Evolutionary conservation across 2,797 vertebrate genomes (phyloP), one percentile per base, ranked within the genome.

Genomic region (Tangara arthus): DNA sequence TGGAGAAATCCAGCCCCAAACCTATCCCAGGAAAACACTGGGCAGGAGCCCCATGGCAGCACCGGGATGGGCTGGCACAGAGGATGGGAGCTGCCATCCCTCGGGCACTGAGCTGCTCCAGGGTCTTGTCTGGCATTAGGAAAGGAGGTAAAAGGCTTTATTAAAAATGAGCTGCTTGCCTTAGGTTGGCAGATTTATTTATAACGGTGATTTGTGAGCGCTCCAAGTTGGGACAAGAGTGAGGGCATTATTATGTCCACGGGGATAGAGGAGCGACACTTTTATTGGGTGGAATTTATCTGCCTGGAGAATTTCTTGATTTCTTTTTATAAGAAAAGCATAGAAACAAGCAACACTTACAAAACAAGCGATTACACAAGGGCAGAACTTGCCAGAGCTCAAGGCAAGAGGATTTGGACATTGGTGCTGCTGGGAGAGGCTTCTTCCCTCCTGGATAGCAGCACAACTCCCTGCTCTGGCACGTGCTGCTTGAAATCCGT

Each of bases 61-160:
- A 15, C 21, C 0, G 0, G n/a, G 46, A 28, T 27, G 17, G 0
- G 28, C 49, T 2, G 20, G 89, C 73, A 22, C 21, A 1, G 81
- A 18, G 65, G 37, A 15, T 4, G 3, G 66, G 52, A 50, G 21
- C 37, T 75, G 70, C 79, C 21, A 1, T 26, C 70, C 56, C 64
- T 34, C 0, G 1, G 37, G 39, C 16, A 2, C 24, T 32, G 24
- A 56, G 89, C 78, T 42, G 61, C 52, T 32, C 57, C 0, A 2
- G 46, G 86, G 21, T 2, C 9, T 24, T 30, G 11, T 24, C 66
- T 68, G 78, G 70, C 3, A 0, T 93, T 82, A 26, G 89, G 93
- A 92, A 94, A 96, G 93, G 93, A 96, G 96, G 94, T 44, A 65
- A 97, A 95, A 95, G 94, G 95, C 73, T 85, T 79, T 82, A 35